Base-by-base conservation (phyloP, 2,797 vertebrate species). In the Dendrocincla fuliginosa region DNA sequence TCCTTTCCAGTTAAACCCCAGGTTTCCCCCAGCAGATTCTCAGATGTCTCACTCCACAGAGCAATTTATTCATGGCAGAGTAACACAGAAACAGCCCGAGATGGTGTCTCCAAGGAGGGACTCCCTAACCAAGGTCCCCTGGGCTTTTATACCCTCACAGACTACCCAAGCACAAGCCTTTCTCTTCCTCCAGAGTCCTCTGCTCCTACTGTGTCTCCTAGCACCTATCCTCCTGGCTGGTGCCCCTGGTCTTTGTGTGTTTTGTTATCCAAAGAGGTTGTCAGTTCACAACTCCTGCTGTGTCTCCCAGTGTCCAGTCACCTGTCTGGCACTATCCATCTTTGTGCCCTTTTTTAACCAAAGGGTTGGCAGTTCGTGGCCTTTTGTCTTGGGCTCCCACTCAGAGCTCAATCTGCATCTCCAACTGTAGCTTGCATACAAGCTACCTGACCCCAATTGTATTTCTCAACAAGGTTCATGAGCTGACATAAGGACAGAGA, bases 11-110 rank as follows among this genome's bases (percentile, higher is more conserved):
- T 57, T 25, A 24, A 35, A 25, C 23, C 33, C 15, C 24, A 25
- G 56, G 7, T 27, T 37, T 37, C 33, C 33, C 33, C 11, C 24
- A 35, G 33, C 10, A 57, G 56, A 57, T 15, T 16, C 56, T 57
- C 56, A 57, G 10, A 35, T 37, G 33, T 57, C 56, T 57, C 5
- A 1, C 35, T 57, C 56, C 56, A 35, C 33, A 57, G 35, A 57
- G 24, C 33, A 35, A 35, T 37, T 35, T 35, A 57, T 17, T 57
- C 35, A 35, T 25, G 16, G 56, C 24, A 35, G 24, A 57, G 56
- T 35, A 52, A 52, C 8, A 52, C 27, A 35, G 15, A 35, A 60
- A 42, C 13, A 35, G 20, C 3, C 13, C 0, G 0, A 71, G 28
- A 23, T 63, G 28, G 4, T 53, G 11, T 11, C 11, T 46, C 39